These are phyloP conservation scores for Ceuthmochares aereus DNA, from an alignment of 2,113 vertebrate species.

Conservation along the genomic window DNA sequence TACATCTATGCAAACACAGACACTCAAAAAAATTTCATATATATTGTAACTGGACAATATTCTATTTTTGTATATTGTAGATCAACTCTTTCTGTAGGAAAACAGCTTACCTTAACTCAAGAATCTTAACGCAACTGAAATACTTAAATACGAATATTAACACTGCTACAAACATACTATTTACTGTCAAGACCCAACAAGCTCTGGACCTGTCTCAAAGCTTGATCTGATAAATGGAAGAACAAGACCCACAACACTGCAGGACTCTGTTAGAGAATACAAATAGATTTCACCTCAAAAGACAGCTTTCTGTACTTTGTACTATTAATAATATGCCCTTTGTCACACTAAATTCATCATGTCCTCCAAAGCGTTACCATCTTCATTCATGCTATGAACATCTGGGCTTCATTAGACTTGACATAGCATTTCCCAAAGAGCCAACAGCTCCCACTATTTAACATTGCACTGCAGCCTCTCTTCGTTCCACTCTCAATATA, in stretches of 20 bases:
- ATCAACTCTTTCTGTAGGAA: neutral
- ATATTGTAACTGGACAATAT: neutral
- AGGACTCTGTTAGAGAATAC: neutral
- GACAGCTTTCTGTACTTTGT: neutral
- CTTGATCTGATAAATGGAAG: neutral
- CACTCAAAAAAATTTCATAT: neutral
- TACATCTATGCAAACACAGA: neutral
- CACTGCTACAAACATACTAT: neutral
- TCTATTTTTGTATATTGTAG: neutral
- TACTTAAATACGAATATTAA: neutral
- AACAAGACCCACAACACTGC: neutral
- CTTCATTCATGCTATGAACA: neutral
- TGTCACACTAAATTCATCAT: neutral
- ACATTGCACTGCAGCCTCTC: neutral
- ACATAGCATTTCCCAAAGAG: neutral
- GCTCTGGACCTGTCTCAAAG: neutral
- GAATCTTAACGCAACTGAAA: neutral
- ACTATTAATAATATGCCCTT: neutral
- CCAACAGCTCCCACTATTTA: neutral
- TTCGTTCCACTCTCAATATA: neutral
- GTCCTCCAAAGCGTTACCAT: neutral
- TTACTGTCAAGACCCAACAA: neutral
- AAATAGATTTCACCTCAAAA: neutral
- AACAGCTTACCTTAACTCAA: neutral
- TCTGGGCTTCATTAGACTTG: neutral